Base-by-base conservation (phyloP, 2,888 invertebrate species). In the Eristalis tenax region DNA sequence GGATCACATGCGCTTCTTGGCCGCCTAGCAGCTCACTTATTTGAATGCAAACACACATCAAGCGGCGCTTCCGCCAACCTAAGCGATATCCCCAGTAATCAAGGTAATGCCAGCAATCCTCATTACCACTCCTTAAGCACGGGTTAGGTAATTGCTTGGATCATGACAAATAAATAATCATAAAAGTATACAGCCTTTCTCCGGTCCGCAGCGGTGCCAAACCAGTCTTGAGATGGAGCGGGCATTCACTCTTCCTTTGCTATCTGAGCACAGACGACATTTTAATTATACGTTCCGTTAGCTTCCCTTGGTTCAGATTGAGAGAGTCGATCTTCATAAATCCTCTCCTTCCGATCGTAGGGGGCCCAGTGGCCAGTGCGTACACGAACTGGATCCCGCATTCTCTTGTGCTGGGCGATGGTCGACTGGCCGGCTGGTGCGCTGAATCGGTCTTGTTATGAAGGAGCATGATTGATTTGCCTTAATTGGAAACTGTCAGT, bases 251-350 rank as follows among this genome's bases (percentile, higher is more conserved):
- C 63, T 18, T 73, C 11, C 65, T 18, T 35, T 26, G 18, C 32
- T 26, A 50, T 26, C 57, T 32, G 28, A 63, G 1, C 10, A 78
- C 61, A 71, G 85, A 74, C 74, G 77, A 82, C 85, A 74, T 82
- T 86, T 86, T 86, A 86, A 86, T 86, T 86, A 86, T 74, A 65
- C 69, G 69, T 74, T 74, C 85, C 85, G 85, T 82, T 86, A 86
- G 66, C 2, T 3, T 26, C 26, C 26, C 26, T 26, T 3, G 26
- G 26, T 3, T 26, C 2, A 3, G 28, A 28, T 50, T 11, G 57
- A 64, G 81, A 73, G 71, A 78, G 26, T 28, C 77, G 74, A 86
- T 86, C 81, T 86, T 74, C 73, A 86, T 86, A 86, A 86, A 86
- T 86, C 82, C 26, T 78, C 59, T 50, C 50, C 18, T 18, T 8